phyloP scores from a whole-genome alignment of 2,113 vertebrate species.

The Laticauda laticaudata region DNA sequence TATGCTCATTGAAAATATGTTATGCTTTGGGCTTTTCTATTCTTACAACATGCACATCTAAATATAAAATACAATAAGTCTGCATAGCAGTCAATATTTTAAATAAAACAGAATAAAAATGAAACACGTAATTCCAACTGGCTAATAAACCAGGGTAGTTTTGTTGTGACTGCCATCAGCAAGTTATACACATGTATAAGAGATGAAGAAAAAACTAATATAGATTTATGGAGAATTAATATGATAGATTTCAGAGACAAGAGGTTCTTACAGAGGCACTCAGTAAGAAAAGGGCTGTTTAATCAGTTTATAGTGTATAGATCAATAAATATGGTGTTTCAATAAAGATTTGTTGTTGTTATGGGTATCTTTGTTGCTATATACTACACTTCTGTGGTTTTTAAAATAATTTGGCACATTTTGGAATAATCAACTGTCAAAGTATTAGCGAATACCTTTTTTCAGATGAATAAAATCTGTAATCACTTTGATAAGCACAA shows the following conservation, averaged over 20 bases:
- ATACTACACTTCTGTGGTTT: constrained; percentile 65
- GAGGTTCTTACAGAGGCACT: constrained; percentile 64
- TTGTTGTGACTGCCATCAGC: constrained; percentile 41
- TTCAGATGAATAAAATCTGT: constrained; percentile 80
- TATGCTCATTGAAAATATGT: constrained; percentile 27
- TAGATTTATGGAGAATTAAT: constrained; percentile 64
- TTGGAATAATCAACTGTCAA: constrained; percentile 64
- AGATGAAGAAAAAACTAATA: constrained; percentile 46
- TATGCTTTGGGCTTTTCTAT: constrained; percentile 36
- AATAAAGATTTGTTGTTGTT: constrained; percentile 70
- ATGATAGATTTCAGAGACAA: constrained; percentile 68
- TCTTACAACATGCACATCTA: constrained; percentile 38
- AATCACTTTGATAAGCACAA: constrained; percentile 91
- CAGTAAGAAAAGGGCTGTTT: constrained; percentile 69
- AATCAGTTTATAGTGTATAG: constrained; percentile 70
- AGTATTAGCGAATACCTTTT: constrained; percentile 74
- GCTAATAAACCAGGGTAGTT: constrained; percentile 41
- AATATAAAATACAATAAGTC: constrained; percentile 51
- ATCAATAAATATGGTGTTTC: constrained; percentile 66
- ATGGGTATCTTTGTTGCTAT: constrained; percentile 67
- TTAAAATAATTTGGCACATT: constrained; percentile 65
- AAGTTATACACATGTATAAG: constrained; percentile 38
- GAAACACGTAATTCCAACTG: constrained; percentile 51
- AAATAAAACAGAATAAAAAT: constrained; percentile 57
- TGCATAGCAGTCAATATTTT: constrained; percentile 44